phyloP scores from a whole-genome alignment of 2,113 vertebrate genomes.

The Strigops habroptila region DNA sequence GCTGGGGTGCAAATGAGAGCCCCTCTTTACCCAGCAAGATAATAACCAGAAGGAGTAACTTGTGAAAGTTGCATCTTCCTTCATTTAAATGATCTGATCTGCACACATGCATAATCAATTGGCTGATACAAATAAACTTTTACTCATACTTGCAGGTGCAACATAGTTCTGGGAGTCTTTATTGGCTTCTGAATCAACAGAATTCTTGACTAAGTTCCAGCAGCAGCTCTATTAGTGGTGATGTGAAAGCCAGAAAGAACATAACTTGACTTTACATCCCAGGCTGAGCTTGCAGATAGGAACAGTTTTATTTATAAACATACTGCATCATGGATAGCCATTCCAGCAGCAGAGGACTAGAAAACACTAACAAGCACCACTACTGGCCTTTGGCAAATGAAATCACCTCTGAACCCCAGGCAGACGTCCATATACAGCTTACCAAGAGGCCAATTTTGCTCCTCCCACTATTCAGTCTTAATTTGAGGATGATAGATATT shows the following conservation, averaged over 20 bases:
- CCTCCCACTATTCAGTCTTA: neutral
- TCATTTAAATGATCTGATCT: neutral
- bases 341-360: neutral
- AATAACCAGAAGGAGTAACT: neutral
- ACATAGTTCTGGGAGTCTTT: neutral
- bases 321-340: neutral
- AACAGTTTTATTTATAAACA: conserved; percentile 12
- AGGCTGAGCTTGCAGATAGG: neutral
- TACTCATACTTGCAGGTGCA: conserved; percentile 10
- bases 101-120: neutral
- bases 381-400: neutral
- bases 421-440: neutral
- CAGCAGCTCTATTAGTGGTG: neutral
- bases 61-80: neutral
- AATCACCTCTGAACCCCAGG: neutral
- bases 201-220: conserved; percentile 40
- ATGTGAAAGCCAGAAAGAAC: neutral
- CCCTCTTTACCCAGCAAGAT: neutral
- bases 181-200: conserved; percentile 34
- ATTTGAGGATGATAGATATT: neutral
- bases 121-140: conserved; percentile 30
- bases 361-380: neutral
- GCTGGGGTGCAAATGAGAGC: neutral
- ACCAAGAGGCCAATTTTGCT: neutral
- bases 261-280: neutral